Conservation (phyloP, 53 echinoderm and acorn worm species). For the Holothuria leucospilota region DNA sequence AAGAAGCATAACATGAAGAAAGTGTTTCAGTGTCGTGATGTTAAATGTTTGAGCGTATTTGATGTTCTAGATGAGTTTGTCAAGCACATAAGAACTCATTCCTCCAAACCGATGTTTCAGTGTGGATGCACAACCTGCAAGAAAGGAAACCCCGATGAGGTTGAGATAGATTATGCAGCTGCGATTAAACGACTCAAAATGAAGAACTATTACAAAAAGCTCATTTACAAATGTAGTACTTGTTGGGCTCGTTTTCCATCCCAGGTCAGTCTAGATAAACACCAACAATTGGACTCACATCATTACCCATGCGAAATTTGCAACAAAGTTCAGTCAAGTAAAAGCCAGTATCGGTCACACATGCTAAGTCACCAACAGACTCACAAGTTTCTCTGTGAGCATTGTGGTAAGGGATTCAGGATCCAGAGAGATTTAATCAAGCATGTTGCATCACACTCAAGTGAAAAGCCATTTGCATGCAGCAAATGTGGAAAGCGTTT, state of each 20-base stretch:
- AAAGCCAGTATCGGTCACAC: constrained; percentile 87
- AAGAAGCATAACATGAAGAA: constrained; percentile 81
- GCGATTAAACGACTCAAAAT: constrained; percentile 78
- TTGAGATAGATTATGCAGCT: constrained; percentile 66
- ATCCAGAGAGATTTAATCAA: constrained; percentile 84
- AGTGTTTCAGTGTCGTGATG: constrained; percentile 83
- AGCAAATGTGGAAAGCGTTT: constrained; percentile 81
- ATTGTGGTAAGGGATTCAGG: constrained; percentile 86
- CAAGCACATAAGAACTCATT: constrained; percentile 67
- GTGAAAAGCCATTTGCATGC: constrained; percentile 77
- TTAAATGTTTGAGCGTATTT: constrained; percentile 57
- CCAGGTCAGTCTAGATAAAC: constrained; percentile 71
- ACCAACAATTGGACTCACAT: constrained; percentile 73
- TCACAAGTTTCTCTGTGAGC: constrained; percentile 81
- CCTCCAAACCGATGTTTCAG: constrained; percentile 67
- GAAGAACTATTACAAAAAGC: constrained; percentile 82
- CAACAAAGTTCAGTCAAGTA: constrained; percentile 79
- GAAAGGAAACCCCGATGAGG: constrained; percentile 38
- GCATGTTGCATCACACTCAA: constrained; percentile 79
- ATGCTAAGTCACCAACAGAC: constrained; percentile 73
- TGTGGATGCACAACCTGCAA: constrained; percentile 89
- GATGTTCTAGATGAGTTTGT: constrained; percentile 69
- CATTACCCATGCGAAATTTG: constrained; percentile 75
- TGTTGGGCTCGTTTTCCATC: constrained; percentile 94
- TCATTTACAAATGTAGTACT: constrained; percentile 82